Conservation (phyloP, 2,113 vertebrate species). For the Triplophysa dalaica region DNA sequence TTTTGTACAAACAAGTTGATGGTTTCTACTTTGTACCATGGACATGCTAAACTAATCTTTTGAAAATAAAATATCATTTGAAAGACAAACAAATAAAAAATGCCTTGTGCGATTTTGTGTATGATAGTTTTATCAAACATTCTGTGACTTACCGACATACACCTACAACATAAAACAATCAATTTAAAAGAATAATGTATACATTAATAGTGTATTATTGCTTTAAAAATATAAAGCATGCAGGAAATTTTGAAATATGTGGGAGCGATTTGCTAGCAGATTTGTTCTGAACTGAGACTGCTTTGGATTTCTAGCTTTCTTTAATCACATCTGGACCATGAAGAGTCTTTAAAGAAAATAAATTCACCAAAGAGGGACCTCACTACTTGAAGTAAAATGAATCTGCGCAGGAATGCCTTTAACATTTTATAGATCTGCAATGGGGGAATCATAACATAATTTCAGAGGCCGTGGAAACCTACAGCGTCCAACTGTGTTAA, state of each 20-base stretch:
- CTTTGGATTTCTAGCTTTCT: constrained; percentile 11
- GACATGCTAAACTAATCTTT: too few species aligned
- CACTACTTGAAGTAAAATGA: constrained; percentile 18
- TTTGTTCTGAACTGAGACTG: background rate
- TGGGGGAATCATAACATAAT: background rate
- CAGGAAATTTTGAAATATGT: too few species aligned
- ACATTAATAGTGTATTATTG: too few species aligned
- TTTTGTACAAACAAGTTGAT: too few species aligned
- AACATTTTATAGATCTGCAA: constrained; percentile 12
- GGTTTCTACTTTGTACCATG: too few species aligned
- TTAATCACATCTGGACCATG: constrained; percentile 28
- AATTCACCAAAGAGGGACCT: constrained; percentile 5
- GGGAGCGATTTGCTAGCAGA: background rate
- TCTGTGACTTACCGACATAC: background rate
- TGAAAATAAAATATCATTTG: too few species aligned
- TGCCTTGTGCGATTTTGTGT: too few species aligned
- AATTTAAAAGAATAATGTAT: background rate
- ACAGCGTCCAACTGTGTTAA: constrained; percentile 8
- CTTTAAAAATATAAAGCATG: background rate
- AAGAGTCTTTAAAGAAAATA: constrained; percentile 24
- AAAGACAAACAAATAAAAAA: too few species aligned
- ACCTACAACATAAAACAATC: too few species aligned
- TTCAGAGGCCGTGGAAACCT: background rate
- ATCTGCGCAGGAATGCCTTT: constrained; percentile 10
- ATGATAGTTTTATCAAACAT: too few species aligned